Evolutionary conservation across 2,888 invertebrate genomes (phyloP), one percentile per base, ranked within the genome.

Genomic region (Machimus rusticus): DNA sequence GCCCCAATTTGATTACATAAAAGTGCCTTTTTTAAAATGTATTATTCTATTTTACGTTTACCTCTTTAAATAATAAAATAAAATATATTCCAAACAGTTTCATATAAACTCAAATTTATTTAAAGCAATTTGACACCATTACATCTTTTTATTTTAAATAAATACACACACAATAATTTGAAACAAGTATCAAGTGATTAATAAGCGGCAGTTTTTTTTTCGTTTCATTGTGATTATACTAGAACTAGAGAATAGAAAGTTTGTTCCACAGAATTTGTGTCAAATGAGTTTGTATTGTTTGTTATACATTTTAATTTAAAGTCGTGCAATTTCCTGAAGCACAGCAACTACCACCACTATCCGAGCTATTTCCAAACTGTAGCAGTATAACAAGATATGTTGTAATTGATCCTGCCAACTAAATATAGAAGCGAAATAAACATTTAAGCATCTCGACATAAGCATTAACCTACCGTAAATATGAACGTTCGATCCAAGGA

Each of bases 381-480:
- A 78, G 78, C 43, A 78, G 19, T 46, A 37, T 78, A 19, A 78
- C 39, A 78, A 93, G 90, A 88, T 93, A 93, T 87, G 92, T 92
- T n/a, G 92, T 91, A 28, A 92, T 90, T n/a, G 93, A 92, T 8
- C 92, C 92, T 74, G 91, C 90, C 66, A 93, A 92, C 93, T 93
- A 85, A 37, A 87, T 57, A 86, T 87, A 86, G 43, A 78, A 46
- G 34, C 31, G 28, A 23, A 19, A 77, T 77, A 39, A 43, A 37
- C 28, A 19, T 23, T 66, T 39, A 77, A 82, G 55, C 37, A 55
- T 9, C 66, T 37, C 12, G 31, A 34, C 28, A 77, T 77, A 46
- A 14, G 5, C 43, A 46, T 66, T 12, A 88, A 87, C 90, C 87
- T 87, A 93, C 93, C 74, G 93, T 92, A 89, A 93, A 93, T 86